These are phyloP conservation scores for Glaucopsyche alexis DNA, from an alignment of 2,888 invertebrate species.

Conservation along the genomic window DNA sequence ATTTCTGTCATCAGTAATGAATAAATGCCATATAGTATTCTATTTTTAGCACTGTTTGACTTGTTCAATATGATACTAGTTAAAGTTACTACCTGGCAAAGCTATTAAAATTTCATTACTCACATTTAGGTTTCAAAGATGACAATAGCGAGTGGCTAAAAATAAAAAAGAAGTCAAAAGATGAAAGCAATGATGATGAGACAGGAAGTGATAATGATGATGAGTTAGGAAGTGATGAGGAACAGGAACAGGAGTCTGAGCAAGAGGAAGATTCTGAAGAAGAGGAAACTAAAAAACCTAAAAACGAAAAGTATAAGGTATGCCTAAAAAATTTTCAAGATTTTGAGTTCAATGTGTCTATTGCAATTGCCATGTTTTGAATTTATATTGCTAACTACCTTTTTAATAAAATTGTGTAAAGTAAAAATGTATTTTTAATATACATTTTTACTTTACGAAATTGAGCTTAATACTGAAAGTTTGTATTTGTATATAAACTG, in stretches of 20 bases:
- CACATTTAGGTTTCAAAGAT: constrained; percentile 81
- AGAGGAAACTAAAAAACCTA: constrained; percentile 47
- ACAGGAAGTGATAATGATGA: constrained; percentile 53
- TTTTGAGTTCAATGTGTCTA: too few relatives aligned
- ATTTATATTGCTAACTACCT: too few relatives aligned
- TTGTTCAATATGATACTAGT: not conserved
- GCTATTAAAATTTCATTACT: not conserved
- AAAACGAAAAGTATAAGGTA: constrained; percentile 67
- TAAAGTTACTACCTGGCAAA: not conserved
- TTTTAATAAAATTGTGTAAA: too few relatives aligned
- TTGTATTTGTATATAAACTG: too few relatives aligned
- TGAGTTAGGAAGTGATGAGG: constrained; percentile 44
- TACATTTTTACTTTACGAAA: too few relatives aligned
- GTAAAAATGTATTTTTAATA: too few relatives aligned
- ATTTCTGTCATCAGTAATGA: too few relatives aligned
- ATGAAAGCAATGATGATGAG: constrained; percentile 47
- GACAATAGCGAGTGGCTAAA: constrained; percentile 86
- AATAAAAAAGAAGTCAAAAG: constrained; percentile 75
- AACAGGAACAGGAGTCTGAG: constrained; percentile 37
- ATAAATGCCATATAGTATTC: too few relatives aligned
- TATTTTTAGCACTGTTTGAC: too few relatives aligned
- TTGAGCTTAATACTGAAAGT: too few relatives aligned
- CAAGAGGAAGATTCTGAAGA: constrained; percentile 51
- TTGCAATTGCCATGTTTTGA: too few relatives aligned
- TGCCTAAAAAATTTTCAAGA: constrained; percentile 29